Conservation (phyloP, 1,140 invertebrate genomes). For the Oryzaephilus surinamensis region DNA sequence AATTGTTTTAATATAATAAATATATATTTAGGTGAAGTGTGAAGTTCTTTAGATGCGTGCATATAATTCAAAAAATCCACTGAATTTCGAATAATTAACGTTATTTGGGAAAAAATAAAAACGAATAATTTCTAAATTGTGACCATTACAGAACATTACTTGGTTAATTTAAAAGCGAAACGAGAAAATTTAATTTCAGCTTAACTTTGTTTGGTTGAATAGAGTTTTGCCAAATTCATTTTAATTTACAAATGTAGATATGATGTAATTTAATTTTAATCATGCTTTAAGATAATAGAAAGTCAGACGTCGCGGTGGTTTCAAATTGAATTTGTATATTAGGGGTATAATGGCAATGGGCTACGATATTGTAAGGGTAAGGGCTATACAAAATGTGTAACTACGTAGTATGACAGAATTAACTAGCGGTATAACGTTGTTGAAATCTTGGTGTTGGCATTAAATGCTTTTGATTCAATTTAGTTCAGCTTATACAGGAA, state of each 20-base stretch:
- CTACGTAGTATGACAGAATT: slow-evolving; percentile 16
- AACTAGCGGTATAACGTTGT: slow-evolving; percentile 9
- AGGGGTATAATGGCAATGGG: slow-evolving; percentile 3
- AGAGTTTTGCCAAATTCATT: neutral
- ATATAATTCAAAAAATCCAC: too few species aligned
- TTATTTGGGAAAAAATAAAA: too few species aligned
- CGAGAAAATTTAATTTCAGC: too few species aligned
- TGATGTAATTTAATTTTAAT: slow-evolving; percentile 11
- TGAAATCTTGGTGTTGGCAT: slow-evolving; percentile 17
- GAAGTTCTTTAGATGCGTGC: too few species aligned
- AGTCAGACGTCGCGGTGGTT: slow-evolving; percentile 9
- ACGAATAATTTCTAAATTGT: too few species aligned
- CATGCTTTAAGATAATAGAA: slow-evolving; percentile 8
- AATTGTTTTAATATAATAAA: too few species aligned
- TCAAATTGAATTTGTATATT: slow-evolving; percentile 9
- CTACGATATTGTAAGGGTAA: slow-evolving; percentile 4
- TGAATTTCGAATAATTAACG: too few species aligned
- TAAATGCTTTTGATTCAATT: slow-evolving; percentile 23
- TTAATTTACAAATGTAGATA: slow-evolving; percentile 5
- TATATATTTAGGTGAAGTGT: too few species aligned
- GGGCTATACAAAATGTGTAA: slow-evolving; percentile 9
- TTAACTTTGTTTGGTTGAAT: neutral
- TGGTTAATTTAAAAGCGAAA: too few species aligned
- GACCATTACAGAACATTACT: too few species aligned
- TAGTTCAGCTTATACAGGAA: slow-evolving; percentile 15